Evolutionary conservation across 2,113 vertebrate species (phyloP).

Genomic region (Takifugu flavidus): DNA sequence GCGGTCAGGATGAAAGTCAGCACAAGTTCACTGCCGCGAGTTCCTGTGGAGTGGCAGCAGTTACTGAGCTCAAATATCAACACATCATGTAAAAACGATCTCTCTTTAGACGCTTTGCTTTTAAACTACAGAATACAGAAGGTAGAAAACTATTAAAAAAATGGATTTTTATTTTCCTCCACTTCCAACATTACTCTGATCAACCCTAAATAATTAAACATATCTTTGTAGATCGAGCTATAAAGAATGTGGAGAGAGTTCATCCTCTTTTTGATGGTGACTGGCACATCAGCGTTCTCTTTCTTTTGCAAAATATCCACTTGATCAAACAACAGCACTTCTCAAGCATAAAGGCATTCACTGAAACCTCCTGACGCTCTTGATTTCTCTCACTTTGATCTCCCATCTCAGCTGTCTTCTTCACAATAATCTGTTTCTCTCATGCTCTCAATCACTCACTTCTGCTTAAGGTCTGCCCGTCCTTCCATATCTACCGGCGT

Average conservation of each 20-base stretch:
- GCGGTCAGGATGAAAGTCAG: neutral
- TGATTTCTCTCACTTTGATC: slow-evolving; percentile 61
- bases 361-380: slow-evolving; percentile 41
- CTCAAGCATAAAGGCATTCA: slow-evolving; percentile 49
- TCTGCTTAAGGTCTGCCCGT: slow-evolving; percentile 34
- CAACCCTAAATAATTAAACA: slow-evolving; percentile 9
- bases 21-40: neutral
- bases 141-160: too few relatives aligned
- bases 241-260: slow-evolving; percentile 14
- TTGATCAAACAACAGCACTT: slow-evolving; percentile 57
- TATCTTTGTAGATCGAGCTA: slow-evolving; percentile 15
- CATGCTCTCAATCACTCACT: neutral
- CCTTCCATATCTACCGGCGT: slow-evolving; percentile 50
- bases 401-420: slow-evolving; percentile 25
- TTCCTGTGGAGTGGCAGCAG: neutral
- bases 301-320: slow-evolving; percentile 29
- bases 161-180: neutral
- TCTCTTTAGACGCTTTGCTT: neutral
- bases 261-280: slow-evolving; percentile 28
- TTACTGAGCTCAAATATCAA: neutral
- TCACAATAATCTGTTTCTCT: slow-evolving; percentile 36
- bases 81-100: too few relatives aligned
- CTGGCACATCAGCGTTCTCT: slow-evolving; percentile 39
- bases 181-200: neutral
- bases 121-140: neutral